Percentiles rank a stretch among this genome's conserved stretches.
These are phyloP conservation scores for Platyura marginata DNA, from an alignment of 1,140 invertebrate species.

Conservation along the genomic window DNA sequence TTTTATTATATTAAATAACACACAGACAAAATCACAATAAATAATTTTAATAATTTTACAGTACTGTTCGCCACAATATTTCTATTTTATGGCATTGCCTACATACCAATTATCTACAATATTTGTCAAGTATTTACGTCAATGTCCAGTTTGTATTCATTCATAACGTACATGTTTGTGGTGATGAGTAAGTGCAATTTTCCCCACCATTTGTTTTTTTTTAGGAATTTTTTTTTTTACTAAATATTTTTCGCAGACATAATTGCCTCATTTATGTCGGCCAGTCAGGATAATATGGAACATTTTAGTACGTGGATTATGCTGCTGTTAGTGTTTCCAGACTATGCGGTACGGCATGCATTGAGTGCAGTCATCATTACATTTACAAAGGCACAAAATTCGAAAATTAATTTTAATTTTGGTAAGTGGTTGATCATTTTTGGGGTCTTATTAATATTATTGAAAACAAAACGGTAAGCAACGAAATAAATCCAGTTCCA, in stretches of 20 bases:
- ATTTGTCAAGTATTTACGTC: constrained; percentile 17
- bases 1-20: not conserved
- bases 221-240: not conserved
- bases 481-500: no score
- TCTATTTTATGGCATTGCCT: constrained; percentile 15
- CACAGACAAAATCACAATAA: not conserved
- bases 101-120: constrained; percentile 17
- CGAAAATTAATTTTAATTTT: not conserved
- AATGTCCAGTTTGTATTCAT: constrained; percentile 20
- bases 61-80: not conserved
- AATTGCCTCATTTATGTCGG: constrained; percentile 16
- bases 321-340: constrained; percentile 15
- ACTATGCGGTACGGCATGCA: constrained; percentile 19
- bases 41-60: constrained; percentile 1
- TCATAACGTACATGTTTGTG: constrained; percentile 17
- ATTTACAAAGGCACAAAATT: not conserved
- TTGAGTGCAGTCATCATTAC: not conserved
- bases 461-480: no score
- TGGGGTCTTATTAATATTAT: no score
- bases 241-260: constrained; percentile 12
- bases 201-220: not conserved
- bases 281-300: constrained; percentile 13
- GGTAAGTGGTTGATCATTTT: not conserved
- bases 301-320: constrained; percentile 13
- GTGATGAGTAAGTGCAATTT: constrained; percentile 12